Percentiles rank a stretch among this genome's conserved stretches.
Evolutionary conservation across 2,888 invertebrate species (phyloP).

Genomic region (Auanema sp.): DNA sequence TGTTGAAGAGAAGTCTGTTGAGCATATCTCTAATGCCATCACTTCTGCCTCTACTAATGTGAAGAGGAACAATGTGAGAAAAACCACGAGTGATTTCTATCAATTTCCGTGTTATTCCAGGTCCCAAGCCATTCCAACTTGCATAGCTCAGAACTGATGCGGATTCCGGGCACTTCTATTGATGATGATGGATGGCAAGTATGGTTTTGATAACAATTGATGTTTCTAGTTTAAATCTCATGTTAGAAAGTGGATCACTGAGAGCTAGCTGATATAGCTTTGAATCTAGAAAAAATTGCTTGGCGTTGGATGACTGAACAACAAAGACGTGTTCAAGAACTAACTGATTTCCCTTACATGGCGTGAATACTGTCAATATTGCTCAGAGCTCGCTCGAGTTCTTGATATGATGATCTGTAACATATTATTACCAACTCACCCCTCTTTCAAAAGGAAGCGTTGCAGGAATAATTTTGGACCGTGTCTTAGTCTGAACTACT

Average conservation of each 20-base stretch:
- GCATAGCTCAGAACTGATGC: neutral
- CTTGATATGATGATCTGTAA: too few relatives aligned
- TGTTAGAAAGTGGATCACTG: neutral
- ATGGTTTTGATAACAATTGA: neutral
- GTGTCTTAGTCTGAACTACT: too few relatives aligned
- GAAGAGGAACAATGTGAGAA: too few relatives aligned
- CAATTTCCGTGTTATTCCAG: neutral
- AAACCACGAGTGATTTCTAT: neutral
- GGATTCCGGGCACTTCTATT: constrained; percentile 1
- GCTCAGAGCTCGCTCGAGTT: too few relatives aligned
- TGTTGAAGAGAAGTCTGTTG: constrained; percentile 7
- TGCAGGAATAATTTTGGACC: too few relatives aligned
- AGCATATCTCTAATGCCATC: neutral
- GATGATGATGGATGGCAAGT: constrained; percentile 23
- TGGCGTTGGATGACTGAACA: constrained; percentile 15
- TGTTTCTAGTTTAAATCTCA: neutral
- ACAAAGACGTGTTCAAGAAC: constrained; percentile 17
- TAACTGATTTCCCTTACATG: constrained; percentile 21
- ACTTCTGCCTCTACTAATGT: too few relatives aligned
- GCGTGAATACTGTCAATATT: too few relatives aligned
- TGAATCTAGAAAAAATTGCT: constrained; percentile 12
- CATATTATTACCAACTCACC: too few relatives aligned
- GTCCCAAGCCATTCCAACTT: neutral
- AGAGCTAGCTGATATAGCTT: neutral
- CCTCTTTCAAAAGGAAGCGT: too few relatives aligned